Percentiles rank a stretch among this genome's conserved stretches.
Conservation (phyloP, 2,113 vertebrate species). For the Numenius arquata region DNA sequence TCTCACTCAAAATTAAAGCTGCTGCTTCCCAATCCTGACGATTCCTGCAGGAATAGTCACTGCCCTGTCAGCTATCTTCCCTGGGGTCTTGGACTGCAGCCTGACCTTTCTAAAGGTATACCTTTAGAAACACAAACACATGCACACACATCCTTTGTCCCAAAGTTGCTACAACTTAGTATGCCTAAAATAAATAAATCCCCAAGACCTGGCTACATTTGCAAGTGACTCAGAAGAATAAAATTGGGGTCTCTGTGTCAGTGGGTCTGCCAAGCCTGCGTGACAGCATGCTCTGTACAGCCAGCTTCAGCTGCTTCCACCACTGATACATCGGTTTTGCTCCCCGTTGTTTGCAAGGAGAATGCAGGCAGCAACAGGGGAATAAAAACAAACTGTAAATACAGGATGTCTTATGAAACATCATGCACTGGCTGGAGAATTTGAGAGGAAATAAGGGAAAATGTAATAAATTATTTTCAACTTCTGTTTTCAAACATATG, state of each 20-base stretch:
- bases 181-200: neutral
- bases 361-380: neutral
- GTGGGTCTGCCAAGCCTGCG: slow-evolving; percentile 20
- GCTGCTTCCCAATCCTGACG: neutral
- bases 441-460: neutral
- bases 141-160: neutral
- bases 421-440: neutral
- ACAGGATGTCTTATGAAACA: slow-evolving; percentile 35
- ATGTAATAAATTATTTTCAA: neutral
- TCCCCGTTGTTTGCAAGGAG: neutral
- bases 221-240: neutral
- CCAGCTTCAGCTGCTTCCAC: neutral
- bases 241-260: slow-evolving; percentile 51
- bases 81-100: neutral
- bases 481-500: neutral
- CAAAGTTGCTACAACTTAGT: neutral
- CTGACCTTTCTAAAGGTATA: neutral
- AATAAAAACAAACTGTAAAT: neutral
- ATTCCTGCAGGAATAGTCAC: neutral
- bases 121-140: neutral
- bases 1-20: neutral
- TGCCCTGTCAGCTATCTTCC: neutral
- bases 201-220: neutral
- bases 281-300: neutral
- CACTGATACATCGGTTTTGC: neutral